Conservation (phyloP, 2,888 invertebrate species). For the Ceraclea dissimilis region DNA sequence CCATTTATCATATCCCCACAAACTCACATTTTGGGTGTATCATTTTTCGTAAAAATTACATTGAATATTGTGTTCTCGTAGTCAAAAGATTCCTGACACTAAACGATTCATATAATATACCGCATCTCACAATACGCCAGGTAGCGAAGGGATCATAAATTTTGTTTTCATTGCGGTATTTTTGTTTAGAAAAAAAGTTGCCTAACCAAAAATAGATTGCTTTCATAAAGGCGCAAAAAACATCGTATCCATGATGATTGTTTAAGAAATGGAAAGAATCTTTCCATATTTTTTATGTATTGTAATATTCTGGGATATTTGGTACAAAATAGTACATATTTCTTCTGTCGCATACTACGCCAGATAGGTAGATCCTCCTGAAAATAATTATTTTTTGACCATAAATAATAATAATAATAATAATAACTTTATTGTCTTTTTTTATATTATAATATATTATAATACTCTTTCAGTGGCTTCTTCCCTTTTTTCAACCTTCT, state of each 20-base stretch:
- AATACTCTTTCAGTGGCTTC: too few species aligned
- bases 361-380: too few species aligned
- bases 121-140: conserved; percentile 11
- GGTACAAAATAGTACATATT: background rate
- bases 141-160: conserved; percentile 21
- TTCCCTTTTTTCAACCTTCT: too few species aligned
- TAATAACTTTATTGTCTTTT: too few species aligned
- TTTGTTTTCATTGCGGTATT: conserved; percentile 14
- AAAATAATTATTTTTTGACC: background rate
- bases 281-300: background rate
- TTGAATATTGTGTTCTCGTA: conserved; percentile 2
- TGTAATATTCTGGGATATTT: background rate
- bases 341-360: too few species aligned
- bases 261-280: background rate
- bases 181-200: background rate
- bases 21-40: background rate
- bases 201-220: conserved; percentile 15
- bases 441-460: too few species aligned
- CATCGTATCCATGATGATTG: background rate
- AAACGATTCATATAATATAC: conserved; percentile 5
- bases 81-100: conserved; percentile 10
- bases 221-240: conserved; percentile 11
- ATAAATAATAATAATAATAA: too few species aligned
- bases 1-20: conserved; percentile 11
- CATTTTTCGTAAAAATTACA: conserved; percentile 4